phyloP scores from a whole-genome alignment of 2,113 vertebrate genomes.

The Pardalotus punctatus region DNA sequence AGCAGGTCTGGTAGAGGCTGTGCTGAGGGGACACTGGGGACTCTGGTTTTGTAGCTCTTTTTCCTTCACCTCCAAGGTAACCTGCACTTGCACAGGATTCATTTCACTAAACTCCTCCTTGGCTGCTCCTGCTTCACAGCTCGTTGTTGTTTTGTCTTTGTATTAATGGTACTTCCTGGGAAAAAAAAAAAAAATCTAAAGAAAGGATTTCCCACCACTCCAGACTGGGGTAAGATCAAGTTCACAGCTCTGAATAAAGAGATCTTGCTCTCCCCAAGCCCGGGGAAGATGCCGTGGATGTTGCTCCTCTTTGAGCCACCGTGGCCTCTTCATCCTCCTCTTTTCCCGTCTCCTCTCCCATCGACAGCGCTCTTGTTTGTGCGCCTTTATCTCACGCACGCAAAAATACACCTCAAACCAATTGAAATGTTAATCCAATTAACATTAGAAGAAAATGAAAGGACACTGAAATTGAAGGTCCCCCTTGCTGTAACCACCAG shows the following conservation, averaged over 20 bases:
- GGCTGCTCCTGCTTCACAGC: not conserved
- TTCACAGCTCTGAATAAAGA: not conserved
- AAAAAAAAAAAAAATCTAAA: not conserved
- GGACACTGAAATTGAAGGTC: not conserved
- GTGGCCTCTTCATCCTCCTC: rapidly evolving
- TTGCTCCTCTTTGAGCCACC: not conserved
- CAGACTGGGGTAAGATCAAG: not conserved
- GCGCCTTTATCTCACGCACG: not conserved
- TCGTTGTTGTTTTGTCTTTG: not conserved
- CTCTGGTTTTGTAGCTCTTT: not conserved
- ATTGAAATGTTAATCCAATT: constrained; percentile 37
- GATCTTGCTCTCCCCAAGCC: not conserved
- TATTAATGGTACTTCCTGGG: not conserved
- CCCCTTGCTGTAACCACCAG: not conserved
- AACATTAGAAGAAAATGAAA: not conserved
- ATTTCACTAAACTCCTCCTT: not conserved
- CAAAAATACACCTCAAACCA: not conserved
- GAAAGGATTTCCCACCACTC: not conserved
- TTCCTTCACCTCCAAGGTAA: not conserved
- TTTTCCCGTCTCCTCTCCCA: not conserved
- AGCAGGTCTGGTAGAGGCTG: not conserved
- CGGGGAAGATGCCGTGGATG: not conserved
- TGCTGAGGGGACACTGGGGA: not conserved
- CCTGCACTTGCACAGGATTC: not conserved
- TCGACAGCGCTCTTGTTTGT: rapidly evolving